These are phyloP conservation scores for Drosophila saltans DNA, from an alignment of 1,140 invertebrate species.

Conservation along the genomic window DNA sequence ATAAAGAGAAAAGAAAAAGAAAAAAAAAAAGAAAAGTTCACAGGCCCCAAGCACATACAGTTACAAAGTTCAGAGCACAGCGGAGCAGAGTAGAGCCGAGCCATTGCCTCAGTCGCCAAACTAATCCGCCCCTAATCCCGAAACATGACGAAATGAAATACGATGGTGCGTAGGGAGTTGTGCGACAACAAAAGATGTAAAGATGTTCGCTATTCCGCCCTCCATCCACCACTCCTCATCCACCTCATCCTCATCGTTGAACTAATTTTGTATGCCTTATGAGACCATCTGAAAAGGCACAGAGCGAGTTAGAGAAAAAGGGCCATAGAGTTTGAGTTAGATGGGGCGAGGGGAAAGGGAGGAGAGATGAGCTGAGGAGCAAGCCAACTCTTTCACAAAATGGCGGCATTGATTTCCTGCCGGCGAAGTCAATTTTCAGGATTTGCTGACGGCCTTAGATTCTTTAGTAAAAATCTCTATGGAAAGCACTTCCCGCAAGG, in stretches of 20 bases:
- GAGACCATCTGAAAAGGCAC: constrained; percentile 31
- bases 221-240: background rate
- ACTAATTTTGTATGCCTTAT: constrained; percentile 81
- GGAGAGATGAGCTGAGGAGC: constrained; percentile 25
- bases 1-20: background rate
- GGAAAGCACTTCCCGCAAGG: constrained; percentile 80
- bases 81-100: constrained; percentile 52
- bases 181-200: constrained; percentile 37
- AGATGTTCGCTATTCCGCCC: constrained; percentile 25
- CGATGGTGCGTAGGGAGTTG: constrained; percentile 75
- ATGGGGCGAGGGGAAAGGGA: no score
- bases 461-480: constrained; percentile 77
- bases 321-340: no score
- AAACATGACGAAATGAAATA: constrained; percentile 83
- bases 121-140: constrained; percentile 82
- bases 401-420: constrained; percentile 77
- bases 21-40: constrained; percentile 54
- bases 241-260: constrained; percentile 21
- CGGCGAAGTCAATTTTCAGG: constrained; percentile 79
- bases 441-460: constrained; percentile 78
- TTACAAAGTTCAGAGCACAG: constrained; percentile 62
- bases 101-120: constrained; percentile 76
- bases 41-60: constrained; percentile 43
- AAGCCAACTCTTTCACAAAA: constrained; percentile 75
- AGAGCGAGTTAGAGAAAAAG: constrained; percentile 7